phyloP scores from a whole-genome alignment of 2,888 invertebrate genomes.

The Standfussiana lucernea region DNA sequence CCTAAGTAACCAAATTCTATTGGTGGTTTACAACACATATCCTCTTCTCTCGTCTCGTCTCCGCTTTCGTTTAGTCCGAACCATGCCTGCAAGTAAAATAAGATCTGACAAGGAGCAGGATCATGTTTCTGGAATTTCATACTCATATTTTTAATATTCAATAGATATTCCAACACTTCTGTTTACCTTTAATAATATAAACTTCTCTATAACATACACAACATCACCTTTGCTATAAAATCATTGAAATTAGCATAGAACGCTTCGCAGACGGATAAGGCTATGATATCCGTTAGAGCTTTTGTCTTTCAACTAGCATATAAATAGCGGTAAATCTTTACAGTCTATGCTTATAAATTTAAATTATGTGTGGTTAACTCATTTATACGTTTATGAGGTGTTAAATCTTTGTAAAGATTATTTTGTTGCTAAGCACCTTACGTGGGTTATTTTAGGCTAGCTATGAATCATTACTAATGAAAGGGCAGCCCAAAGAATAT shows the following conservation, averaged over 20 bases:
- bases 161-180: neutral
- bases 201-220: neutral
- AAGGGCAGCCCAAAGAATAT: neutral
- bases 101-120: neutral
- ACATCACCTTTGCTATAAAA: neutral
- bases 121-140: neutral
- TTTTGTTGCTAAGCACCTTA: conserved; percentile 1
- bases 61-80: neutral
- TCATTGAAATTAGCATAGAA: conserved; percentile 39
- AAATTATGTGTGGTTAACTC: conserved; percentile 14
- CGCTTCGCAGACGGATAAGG: conserved; percentile 50
- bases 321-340: conserved; percentile 54
- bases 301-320: conserved; percentile 44
- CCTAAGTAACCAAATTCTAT: neutral
- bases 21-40: neutral
- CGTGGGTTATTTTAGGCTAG: neutral
- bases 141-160: neutral
- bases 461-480: neutral
- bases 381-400: conserved; percentile 30
- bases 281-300: conserved; percentile 58
- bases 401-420: conserved; percentile 5
- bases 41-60: neutral
- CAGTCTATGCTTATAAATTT: conserved; percentile 20
- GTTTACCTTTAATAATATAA: conserved; percentile 4
- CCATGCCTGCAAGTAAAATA: neutral